A percentile compares a stretch with the other conserved stretches of the same genome.
Conservation (phyloP, 2,888 invertebrate genomes). For the Agonopterix alstromeriana region DNA sequence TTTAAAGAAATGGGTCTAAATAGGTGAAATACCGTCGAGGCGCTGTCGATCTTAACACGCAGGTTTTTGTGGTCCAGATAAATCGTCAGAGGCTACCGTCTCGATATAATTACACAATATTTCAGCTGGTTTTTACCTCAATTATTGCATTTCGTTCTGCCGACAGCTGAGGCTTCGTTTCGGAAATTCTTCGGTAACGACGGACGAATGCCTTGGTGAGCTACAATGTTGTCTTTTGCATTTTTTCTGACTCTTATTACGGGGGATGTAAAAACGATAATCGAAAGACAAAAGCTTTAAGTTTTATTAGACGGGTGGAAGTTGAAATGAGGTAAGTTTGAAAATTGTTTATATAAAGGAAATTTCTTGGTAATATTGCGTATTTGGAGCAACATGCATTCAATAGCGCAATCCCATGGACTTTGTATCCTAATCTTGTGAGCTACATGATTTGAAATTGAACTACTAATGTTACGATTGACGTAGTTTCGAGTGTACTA, state of each 20-base stretch:
- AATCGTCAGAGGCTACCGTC: conserved; percentile 31
- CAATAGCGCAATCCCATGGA: too few relatives aligned
- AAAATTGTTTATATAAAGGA: conserved; percentile 10
- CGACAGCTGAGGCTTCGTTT: conserved; percentile 42
- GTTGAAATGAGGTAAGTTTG: conserved; percentile 5
- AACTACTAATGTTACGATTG: too few relatives aligned
- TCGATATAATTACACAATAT: conserved; percentile 64
- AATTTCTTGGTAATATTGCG: too few relatives aligned
- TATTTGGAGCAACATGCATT: too few relatives aligned
- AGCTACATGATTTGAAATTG: too few relatives aligned
- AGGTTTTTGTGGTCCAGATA: conserved; percentile 36
- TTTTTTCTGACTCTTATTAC: conserved; percentile 17
- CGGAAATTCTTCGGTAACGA: conserved; percentile 53
- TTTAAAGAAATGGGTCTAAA: too few relatives aligned
- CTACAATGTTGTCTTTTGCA: conserved; percentile 15
- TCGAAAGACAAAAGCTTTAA: conserved; percentile 9
- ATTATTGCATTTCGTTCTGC: conserved; percentile 57
- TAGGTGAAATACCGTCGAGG: conserved; percentile 1
- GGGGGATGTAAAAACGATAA: conserved; percentile 18
- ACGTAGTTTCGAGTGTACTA: too few relatives aligned
- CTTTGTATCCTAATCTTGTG: too few relatives aligned
- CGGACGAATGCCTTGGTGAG: conserved; percentile 25
- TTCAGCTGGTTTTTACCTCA: conserved; percentile 59
- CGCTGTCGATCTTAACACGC: conserved; percentile 39
- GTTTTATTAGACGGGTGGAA: conserved; percentile 1